Percentiles rank a stretch among this genome's conserved stretches.
Conservation (phyloP, 2,888 invertebrate species). For the Eupithecia subumbrata region DNA sequence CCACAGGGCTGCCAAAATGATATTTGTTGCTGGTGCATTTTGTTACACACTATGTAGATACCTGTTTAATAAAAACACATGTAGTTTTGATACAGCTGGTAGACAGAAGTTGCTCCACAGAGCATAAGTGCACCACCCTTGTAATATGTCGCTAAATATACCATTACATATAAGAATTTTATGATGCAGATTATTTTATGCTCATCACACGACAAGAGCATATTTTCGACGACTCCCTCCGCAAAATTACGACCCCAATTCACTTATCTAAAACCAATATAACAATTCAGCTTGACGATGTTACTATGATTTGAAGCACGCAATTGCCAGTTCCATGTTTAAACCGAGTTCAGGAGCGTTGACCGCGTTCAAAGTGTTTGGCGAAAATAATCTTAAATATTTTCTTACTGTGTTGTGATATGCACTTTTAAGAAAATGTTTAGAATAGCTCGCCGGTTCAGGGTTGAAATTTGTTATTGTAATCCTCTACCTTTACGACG, state of each 20-base stretch:
- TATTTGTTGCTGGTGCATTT: constrained; percentile 62
- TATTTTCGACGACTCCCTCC: background rate
- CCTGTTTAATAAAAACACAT: constrained; percentile 7
- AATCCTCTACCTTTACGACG: constrained; percentile 1
- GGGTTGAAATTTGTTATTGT: background rate
- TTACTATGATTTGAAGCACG: background rate
- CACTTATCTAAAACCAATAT: background rate
- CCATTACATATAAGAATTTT: background rate
- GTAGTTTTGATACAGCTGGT: constrained; percentile 1
- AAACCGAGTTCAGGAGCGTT: background rate
- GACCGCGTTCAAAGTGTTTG: background rate
- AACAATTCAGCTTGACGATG: background rate
- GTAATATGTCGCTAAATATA: background rate
- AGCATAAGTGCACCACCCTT: background rate
- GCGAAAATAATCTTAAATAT: background rate
- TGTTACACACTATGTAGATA: constrained; percentile 20
- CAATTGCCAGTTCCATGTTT: constrained; percentile 6
- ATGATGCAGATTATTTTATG: background rate
- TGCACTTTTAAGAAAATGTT: background rate
- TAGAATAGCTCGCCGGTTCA: background rate
- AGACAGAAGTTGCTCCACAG: background rate
- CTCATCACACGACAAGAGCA: background rate
- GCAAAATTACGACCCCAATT: background rate
- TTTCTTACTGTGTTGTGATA: background rate
- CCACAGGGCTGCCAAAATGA: constrained; percentile 80